Conservation (phyloP, 2,888 invertebrate species). For the Cephus sareptanus region DNA sequence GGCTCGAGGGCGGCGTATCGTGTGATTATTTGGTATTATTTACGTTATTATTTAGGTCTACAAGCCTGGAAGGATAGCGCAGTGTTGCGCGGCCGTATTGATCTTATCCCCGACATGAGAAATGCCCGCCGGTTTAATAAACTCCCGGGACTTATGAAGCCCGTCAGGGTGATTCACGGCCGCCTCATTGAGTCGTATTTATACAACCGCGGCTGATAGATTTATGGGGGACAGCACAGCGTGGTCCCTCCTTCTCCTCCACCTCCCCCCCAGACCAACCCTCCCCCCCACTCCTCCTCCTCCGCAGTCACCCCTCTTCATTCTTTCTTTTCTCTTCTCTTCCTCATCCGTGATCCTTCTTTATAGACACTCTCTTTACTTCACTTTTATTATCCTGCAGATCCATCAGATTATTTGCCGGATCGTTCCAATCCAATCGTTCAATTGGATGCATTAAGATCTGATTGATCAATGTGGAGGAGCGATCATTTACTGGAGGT, state of each 20-base stretch:
- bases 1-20: constrained; percentile 24
- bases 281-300: neutral
- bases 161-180: constrained; percentile 67
- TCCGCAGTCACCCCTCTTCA: constrained; percentile 10
- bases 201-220: constrained; percentile 66
- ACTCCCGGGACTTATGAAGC: constrained; percentile 67
- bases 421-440: no score
- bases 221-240: constrained; percentile 62
- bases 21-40: constrained; percentile 57
- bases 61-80: constrained; percentile 28
- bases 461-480: no score
- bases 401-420: no score
- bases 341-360: constrained; percentile 4
- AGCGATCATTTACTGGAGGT: no score
- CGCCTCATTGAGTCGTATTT: constrained; percentile 67
- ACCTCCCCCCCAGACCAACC: constrained; percentile 21
- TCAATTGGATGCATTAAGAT: no score
- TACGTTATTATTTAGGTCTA: constrained; percentile 55
- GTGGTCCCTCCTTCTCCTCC: constrained; percentile 25
- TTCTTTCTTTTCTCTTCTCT: constrained; percentile 12
- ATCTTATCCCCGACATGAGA: constrained; percentile 67
- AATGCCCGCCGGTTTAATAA: constrained; percentile 67
- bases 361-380: no score
- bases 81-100: constrained; percentile 62
- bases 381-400: no score